Percentiles rank a stretch among this genome's conserved stretches.
These are phyloP conservation scores for Anabas testudineus DNA, from an alignment of 2,797 vertebrate genomes.

Conservation along the genomic window DNA sequence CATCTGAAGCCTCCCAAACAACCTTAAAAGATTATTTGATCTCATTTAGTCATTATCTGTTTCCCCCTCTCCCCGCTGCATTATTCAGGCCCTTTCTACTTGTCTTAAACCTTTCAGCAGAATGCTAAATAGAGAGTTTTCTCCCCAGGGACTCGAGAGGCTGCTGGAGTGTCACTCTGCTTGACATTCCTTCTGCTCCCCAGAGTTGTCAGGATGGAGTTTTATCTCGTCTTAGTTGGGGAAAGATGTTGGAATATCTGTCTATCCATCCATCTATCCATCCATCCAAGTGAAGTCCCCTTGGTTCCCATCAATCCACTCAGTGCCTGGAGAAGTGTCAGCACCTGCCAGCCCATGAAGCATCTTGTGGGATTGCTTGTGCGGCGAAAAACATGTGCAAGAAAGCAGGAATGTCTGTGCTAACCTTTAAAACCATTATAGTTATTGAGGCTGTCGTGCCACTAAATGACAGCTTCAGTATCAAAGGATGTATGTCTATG, in stretches of 20 bases:
- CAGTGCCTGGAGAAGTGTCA: slow-evolving; percentile 50
- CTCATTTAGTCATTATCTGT: slow-evolving; percentile 33
- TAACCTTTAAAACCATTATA: slow-evolving; percentile 14
- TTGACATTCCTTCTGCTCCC: slow-evolving; percentile 67
- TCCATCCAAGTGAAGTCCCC: slow-evolving; percentile 50
- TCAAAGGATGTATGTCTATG: slow-evolving; percentile 12
- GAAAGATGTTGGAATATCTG: slow-evolving; percentile 59
- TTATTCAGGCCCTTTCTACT: slow-evolving; percentile 38
- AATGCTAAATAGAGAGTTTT: slow-evolving; percentile 71
- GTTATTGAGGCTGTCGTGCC: neutral
- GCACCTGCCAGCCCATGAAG: slow-evolving; percentile 41
- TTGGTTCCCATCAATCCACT: slow-evolving; percentile 60
- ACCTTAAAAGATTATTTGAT: slow-evolving; percentile 20
- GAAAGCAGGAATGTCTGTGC: slow-evolving; percentile 20
- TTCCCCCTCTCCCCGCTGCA: slow-evolving; percentile 33
- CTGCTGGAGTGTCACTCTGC: slow-evolving; percentile 73
- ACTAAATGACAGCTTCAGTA: slow-evolving; percentile 8
- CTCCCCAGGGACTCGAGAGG: slow-evolving; percentile 51
- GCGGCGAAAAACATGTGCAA: slow-evolving; percentile 32
- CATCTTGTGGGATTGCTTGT: slow-evolving; percentile 39
- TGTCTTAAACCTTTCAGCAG: slow-evolving; percentile 64
- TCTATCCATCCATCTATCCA: slow-evolving; percentile 66
- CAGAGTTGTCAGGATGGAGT: slow-evolving; percentile 55
- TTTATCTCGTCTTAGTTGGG: slow-evolving; percentile 64
- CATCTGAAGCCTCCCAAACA: slow-evolving; percentile 17